Conservation (phyloP, 2,888 invertebrate genomes). For the Athalia cordata region DNA sequence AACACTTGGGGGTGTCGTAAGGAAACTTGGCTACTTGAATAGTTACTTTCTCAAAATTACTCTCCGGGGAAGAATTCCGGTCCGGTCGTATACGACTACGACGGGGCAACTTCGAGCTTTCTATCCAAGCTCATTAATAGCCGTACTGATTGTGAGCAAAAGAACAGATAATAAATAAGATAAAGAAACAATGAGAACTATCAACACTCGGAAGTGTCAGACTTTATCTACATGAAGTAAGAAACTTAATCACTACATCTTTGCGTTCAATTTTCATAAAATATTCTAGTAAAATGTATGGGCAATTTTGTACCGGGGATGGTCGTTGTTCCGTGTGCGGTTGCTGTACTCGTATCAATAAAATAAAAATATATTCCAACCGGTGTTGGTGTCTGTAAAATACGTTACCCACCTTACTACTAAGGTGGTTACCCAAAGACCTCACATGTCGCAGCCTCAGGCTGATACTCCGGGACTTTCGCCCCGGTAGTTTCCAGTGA, state of each 20-base stretch:
- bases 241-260: too few species aligned
- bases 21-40: constrained; percentile 33
- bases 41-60: constrained; percentile 32
- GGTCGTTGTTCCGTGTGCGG: not conserved
- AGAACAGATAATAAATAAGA: too few species aligned
- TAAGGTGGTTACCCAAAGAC: constrained; percentile 52
- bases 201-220: too few species aligned
- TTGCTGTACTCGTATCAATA: not conserved
- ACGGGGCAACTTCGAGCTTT: not conserved
- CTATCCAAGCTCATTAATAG: constrained; percentile 4
- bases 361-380: not conserved
- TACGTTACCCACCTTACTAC: not conserved
- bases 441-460: constrained; percentile 67
- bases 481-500: constrained; percentile 68
- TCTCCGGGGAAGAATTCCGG: constrained; percentile 8
- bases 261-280: too few species aligned
- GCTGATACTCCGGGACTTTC: constrained; percentile 59
- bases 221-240: too few species aligned
- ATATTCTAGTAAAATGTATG: too few species aligned
- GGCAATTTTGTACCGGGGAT: too few species aligned
- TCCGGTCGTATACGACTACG: constrained; percentile 3
- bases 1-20: constrained; percentile 39
- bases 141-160: not conserved
- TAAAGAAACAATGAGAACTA: too few species aligned
- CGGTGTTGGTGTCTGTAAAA: not conserved